Percentiles rank a stretch among this genome's conserved stretches.
These are phyloP conservation scores for Avahi laniger DNA, from an alignment of 2,797 vertebrate genomes.

Conservation along the genomic window DNA sequence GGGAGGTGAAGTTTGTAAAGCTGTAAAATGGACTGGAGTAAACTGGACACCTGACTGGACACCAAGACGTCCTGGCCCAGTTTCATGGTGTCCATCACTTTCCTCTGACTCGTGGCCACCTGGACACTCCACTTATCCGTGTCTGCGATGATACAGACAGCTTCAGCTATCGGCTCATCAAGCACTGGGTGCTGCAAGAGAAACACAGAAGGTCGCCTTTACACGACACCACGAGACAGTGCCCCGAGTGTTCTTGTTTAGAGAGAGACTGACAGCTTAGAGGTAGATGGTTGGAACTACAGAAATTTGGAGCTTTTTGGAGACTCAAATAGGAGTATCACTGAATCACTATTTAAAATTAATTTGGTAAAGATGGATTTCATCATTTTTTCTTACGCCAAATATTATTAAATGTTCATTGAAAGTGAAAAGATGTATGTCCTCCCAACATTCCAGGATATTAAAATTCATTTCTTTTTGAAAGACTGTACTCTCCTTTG, in stretches of 20 bases:
- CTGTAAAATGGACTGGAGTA: constrained; percentile 90
- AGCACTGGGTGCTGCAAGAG: constrained; percentile 89
- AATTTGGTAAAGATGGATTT: background rate
- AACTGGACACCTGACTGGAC: constrained; percentile 89
- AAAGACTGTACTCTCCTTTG: background rate
- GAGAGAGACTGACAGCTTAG: background rate
- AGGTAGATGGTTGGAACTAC: background rate
- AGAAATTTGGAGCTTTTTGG: background rate
- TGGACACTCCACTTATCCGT: constrained; percentile 91
- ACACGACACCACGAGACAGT: background rate
- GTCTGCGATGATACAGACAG: constrained; percentile 91
- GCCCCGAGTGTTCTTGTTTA: background rate
- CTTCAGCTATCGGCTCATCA: constrained; percentile 91
- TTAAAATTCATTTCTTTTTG: background rate
- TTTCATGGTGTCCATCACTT: constrained; percentile 84
- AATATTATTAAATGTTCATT: background rate
- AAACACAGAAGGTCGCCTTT: background rate
- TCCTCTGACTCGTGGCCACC: constrained; percentile 91
- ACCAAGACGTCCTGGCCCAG: constrained; percentile 91
- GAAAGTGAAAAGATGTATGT: background rate
- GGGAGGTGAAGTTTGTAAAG: constrained; percentile 90
- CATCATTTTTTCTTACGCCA: background rate
- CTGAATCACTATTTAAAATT: background rate
- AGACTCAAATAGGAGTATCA: background rate
- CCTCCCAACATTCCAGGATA: background rate